These are phyloP conservation scores for Pogonognathellus flavescens DNA, from an alignment of 1,140 invertebrate species.

Conservation along the genomic window DNA sequence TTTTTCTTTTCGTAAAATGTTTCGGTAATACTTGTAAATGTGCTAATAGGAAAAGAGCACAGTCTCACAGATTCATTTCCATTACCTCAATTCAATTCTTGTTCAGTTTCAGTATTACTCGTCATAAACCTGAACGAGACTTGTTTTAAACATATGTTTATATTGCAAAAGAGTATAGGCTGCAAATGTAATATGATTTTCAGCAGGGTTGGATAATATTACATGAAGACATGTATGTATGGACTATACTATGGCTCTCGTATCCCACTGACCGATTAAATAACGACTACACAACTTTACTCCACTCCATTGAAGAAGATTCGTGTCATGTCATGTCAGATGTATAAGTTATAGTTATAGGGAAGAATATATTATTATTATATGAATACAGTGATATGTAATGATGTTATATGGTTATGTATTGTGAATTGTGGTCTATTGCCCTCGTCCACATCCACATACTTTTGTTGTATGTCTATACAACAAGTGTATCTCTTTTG, in stretches of 20 bases:
- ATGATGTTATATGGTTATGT: too few species aligned
- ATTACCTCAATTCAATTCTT: conserved; percentile 23
- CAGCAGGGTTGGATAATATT: not conserved
- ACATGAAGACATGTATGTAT: not conserved
- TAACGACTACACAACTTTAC: not conserved
- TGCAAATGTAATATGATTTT: not conserved
- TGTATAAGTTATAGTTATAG: too few species aligned
- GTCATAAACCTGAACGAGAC: too few species aligned
- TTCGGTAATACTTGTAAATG: conserved; percentile 11
- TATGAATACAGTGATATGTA: too few species aligned
- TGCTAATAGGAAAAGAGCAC: conserved; percentile 16
- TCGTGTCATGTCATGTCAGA: conserved; percentile 32
- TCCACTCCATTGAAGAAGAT: not conserved
- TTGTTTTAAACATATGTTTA: not conserved
- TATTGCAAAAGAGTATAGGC: too few species aligned
- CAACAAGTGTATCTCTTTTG: too few species aligned
- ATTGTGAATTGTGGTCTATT: too few species aligned
- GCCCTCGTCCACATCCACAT: too few species aligned
- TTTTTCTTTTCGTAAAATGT: conserved; percentile 7
- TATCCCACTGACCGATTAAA: conserved; percentile 9
- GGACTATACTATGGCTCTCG: too few species aligned
- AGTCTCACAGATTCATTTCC: conserved; percentile 15
- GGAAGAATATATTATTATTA: too few species aligned
- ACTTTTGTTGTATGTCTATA: too few species aligned
- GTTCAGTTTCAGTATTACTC: not conserved